phyloP scores from a whole-genome alignment of 2,888 invertebrate genomes.

The Amphipyra tragopoginis region DNA sequence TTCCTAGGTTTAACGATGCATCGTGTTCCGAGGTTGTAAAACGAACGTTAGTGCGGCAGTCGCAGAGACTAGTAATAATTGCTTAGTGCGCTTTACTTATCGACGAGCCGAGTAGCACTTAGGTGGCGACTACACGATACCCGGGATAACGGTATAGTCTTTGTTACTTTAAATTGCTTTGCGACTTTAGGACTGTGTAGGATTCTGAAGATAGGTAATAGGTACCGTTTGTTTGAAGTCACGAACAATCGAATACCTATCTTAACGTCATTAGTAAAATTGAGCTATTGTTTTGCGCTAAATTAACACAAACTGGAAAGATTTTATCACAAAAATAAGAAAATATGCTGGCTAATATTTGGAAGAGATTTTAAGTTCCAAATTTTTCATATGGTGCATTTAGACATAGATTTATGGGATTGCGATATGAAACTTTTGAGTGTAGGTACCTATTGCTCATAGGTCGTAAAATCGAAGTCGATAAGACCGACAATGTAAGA shows the following conservation, averaged over 20 bases:
- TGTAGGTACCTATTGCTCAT: constrained; percentile 25
- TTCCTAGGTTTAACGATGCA: constrained; percentile 64
- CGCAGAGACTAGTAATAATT: constrained; percentile 57
- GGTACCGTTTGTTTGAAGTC: constrained; percentile 13
- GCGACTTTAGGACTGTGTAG: constrained; percentile 18
- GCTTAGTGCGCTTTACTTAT: constrained; percentile 58
- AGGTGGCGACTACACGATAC: constrained; percentile 40
- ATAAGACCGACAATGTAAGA: constrained; percentile 49
- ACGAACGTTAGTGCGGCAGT: constrained; percentile 49
- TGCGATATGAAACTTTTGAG: constrained; percentile 20
- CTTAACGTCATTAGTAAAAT: too few species aligned
- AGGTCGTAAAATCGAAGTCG: constrained; percentile 50
- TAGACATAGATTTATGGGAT: constrained; percentile 1
- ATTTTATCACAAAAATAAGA: neutral
- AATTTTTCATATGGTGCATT: constrained; percentile 22
- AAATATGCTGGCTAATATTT: constrained; percentile 17
- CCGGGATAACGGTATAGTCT: constrained; percentile 42
- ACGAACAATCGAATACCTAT: too few species aligned
- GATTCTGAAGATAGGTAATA: constrained; percentile 4
- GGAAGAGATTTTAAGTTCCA: constrained; percentile 1
- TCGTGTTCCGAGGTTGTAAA: constrained; percentile 68
- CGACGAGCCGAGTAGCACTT: constrained; percentile 55
- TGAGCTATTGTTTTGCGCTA: too few species aligned
- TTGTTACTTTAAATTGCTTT: constrained; percentile 51
- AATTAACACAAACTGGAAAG: neutral